Evolutionary conservation across 2,113 vertebrate genomes (phyloP).

Genomic region (Pelvicachromis taeniatus): DNA sequence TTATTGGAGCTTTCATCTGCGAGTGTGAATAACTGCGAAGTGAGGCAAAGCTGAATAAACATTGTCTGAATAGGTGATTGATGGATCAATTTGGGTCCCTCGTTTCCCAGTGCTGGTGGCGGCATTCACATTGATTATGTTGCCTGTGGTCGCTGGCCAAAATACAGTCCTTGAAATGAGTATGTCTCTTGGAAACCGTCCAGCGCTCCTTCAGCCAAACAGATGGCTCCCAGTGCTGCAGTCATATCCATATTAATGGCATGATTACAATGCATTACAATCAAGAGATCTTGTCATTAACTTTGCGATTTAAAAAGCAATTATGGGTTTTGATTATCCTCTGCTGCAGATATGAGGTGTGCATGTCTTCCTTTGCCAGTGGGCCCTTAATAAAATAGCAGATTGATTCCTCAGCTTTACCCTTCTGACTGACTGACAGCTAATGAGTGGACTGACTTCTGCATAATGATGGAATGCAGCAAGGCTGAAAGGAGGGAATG

Average conservation of each 20-base stretch:
- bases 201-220: constrained; percentile 50
- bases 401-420: constrained; percentile 60
- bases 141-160: constrained; percentile 46
- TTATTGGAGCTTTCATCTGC: constrained; percentile 42
- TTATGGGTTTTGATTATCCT: constrained; percentile 74
- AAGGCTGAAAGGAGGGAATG: not conserved
- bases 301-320: constrained; percentile 75
- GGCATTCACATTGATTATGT: constrained; percentile 55
- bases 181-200: constrained; percentile 42
- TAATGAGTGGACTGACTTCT: constrained; percentile 64
- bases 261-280: constrained; percentile 73
- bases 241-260: constrained; percentile 74
- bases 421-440: constrained; percentile 63
- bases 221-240: constrained; percentile 69
- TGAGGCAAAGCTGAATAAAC: constrained; percentile 59
- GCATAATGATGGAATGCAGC: constrained; percentile 44
- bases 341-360: constrained; percentile 39
- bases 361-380: constrained; percentile 27
- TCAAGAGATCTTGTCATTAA: constrained; percentile 73
- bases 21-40: constrained; percentile 45
- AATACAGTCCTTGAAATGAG: constrained; percentile 59
- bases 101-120: constrained; percentile 25
- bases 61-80: constrained; percentile 55
- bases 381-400: constrained; percentile 38
- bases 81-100: constrained; percentile 60